phyloP scores from a whole-genome alignment of 1,140 invertebrate species.

The Aphelenchoides fujianensis region DNA sequence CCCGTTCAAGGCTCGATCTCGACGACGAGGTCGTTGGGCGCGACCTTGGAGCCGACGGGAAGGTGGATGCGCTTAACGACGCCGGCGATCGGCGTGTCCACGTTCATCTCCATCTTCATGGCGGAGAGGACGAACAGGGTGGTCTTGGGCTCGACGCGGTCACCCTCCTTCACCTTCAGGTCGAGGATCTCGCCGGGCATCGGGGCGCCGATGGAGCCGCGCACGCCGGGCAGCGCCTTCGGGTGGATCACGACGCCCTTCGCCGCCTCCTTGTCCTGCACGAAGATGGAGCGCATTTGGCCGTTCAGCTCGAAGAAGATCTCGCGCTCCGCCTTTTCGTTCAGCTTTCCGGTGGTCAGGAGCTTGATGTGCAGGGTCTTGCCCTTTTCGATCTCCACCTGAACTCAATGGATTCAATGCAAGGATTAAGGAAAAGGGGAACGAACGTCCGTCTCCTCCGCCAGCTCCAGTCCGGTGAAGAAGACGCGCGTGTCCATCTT shows the following conservation, averaged over 20 bases:
- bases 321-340: constrained; percentile 81
- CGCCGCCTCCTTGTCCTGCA: constrained; percentile 72
- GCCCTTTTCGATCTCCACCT: constrained; percentile 84
- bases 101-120: constrained; percentile 99
- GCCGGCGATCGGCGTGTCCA: constrained; percentile 85
- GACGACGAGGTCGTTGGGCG: constrained; percentile 89
- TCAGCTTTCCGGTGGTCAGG: constrained; percentile 79
- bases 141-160: constrained; percentile 64
- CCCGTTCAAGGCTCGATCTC: constrained; percentile 81
- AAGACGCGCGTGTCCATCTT: constrained; percentile 91
- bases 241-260: constrained; percentile 89
- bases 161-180: constrained; percentile 73
- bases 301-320: constrained; percentile 99
- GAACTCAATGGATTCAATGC: constrained; percentile 32
- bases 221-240: constrained; percentile 82
- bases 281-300: constrained; percentile 70
- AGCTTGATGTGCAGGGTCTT: constrained; percentile 93
- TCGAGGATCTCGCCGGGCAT: constrained; percentile 78
- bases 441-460: constrained; percentile 86
- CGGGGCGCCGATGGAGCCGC: constrained; percentile 87
- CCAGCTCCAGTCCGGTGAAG: constrained; percentile 90
- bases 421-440: constrained; percentile 5
- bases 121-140: constrained; percentile 89
- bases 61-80: constrained; percentile 77
- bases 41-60: constrained; percentile 81